Evolutionary conservation across 2,888 invertebrate genomes (phyloP), one percentile per base, ranked within the genome.

Genomic region (Leptopilina syphax): DNA sequence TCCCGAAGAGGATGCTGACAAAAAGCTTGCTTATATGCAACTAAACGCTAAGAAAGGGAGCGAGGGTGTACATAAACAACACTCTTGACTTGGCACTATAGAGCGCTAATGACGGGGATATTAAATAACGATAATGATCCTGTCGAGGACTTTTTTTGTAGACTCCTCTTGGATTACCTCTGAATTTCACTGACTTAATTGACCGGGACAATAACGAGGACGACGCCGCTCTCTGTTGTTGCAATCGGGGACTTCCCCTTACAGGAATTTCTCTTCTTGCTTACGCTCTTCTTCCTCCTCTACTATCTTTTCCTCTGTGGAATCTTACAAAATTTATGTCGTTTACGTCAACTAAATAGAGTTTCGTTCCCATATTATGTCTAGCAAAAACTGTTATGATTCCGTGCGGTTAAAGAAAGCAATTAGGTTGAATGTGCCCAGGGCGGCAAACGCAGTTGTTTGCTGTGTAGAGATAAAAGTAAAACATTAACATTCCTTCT

Each of bases 121-220:
- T 91, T 91, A 91, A 91, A 91, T 91, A 91, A 91, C 91, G 88
- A 90, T 91, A 91, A 91, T 89, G 90, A 91, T 87, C 87, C 88
- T 84, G 88, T 88, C 86, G 88, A 84, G 82, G 84, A 79, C 79
- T 84, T 88, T 88, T 41, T 89, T 89, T 88, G 84, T 79, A 79
- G 76, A 65, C 41, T 65, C 80, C 83, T 82, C 83, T 82, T 82
- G 81, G 77, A 70, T 82, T 80, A 82, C 83, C 83, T 81, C 81
- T 86, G 85, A 88, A 89, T 90, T 87, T 89, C 88, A 85, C 85
- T 81, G 86, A 88, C 88, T 90, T 90, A 91, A 91, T 91, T 90
- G 89, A 90, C 88, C 87, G 87, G 81, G 85, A 87, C 88, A 86
- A 86, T 87, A 86, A 85, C 80, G 83, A 82, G 83, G 82, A 77